These are phyloP conservation scores for Eclectus roratus DNA, from an alignment of 2,113 vertebrate genomes.

Conservation along the genomic window DNA sequence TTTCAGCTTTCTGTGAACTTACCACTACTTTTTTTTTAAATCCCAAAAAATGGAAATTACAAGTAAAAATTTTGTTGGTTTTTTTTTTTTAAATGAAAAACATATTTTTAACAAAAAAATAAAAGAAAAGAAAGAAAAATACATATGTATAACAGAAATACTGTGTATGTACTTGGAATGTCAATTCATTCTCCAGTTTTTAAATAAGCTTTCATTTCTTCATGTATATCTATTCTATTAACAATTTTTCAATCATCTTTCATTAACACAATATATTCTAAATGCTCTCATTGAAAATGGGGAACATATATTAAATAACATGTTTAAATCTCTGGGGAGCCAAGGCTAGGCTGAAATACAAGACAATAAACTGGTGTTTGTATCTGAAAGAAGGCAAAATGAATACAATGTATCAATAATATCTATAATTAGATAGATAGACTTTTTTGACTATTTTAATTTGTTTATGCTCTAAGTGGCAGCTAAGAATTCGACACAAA, in stretches of 20 bases:
- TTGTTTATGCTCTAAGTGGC: neutral
- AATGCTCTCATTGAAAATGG: neutral
- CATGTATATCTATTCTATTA: neutral
- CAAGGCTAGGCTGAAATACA: neutral
- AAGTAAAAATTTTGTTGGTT: neutral
- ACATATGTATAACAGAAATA: neutral
- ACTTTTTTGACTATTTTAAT: neutral
- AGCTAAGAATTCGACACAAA: neutral
- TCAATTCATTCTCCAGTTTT: neutral
- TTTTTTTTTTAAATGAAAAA: neutral
- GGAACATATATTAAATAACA: neutral
- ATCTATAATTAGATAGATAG: neutral
- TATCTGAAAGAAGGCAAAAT: neutral
- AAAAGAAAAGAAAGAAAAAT: neutral
- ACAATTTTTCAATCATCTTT: neutral
- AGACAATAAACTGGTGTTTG: neutral
- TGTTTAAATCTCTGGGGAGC: neutral
- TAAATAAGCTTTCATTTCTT: neutral
- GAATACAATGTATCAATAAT: neutral
- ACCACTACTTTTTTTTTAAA: neutral
- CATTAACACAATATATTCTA: fast-evolving
- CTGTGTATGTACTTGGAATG: neutral
- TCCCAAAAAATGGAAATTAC: neutral
- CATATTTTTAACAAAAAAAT: neutral
- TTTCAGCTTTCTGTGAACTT: neutral